Base-by-base conservation (phyloP, 92 coral and sea anemone genomes). In the Porites divaricata region DNA sequence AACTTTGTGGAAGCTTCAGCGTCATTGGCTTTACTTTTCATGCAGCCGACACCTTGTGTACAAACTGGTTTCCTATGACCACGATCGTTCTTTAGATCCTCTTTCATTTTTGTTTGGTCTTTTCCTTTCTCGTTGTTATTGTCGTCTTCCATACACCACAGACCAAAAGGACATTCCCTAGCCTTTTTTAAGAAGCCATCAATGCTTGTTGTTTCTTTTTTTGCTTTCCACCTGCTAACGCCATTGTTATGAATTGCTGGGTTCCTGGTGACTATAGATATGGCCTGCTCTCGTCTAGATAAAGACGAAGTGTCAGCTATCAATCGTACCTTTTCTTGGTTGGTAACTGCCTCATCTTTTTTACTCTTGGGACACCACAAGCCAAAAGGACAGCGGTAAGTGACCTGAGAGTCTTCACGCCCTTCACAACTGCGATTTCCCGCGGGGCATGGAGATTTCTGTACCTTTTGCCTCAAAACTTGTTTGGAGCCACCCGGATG, bases 391-490 rank as follows among this genome's bases (percentile, higher is more conserved):
- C 84, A 79, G 65, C 28, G 84, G 53, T 79, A 23, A 6, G 59
- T 20, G 53, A 79, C 5, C 23, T 69, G 16, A 10, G 52, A 48
- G 28, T 63, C n/a, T 79, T 70, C 53, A 25, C 24, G 22, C 67
- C 65, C 17, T 52, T 79, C 51, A 52, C 83, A 79, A 7, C 50
- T 15, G 50, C 64, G 74, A 79, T 79, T 67, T 59, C 11, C 83
- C 16, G 74, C 63, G 67, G 83, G 64, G 67, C 83, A 79, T 20
- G 49, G 83, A 23, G 83, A 50, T 49, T 17, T 66, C 8, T 22
- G 63, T 53, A 15, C 74, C 62, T 51, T 15, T 8, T 11, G 50
- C 50, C 22, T 24, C 23, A 14, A 4, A 21, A 53, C 49, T 25
- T 50, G 21, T 22, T 52, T 66, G 4, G 63, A 22, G 41, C 71